phyloP scores from a whole-genome alignment of 2,113 vertebrate genomes.

The Neogobius melanostomus region DNA sequence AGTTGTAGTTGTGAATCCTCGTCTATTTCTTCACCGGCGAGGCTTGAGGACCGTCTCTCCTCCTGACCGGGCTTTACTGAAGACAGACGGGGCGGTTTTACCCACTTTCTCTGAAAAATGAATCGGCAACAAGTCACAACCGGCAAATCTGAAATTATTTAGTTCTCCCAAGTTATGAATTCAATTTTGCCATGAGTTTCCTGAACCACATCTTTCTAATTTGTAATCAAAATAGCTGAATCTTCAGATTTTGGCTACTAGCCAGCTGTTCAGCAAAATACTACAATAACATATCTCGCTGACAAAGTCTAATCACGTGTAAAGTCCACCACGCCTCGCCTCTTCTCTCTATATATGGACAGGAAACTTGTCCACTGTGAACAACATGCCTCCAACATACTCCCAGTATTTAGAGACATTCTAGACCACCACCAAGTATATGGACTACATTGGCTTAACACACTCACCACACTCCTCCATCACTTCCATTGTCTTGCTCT shows the following conservation, averaged over 20 bases:
- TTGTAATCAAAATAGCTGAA: no score
- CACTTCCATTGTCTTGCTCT: conserved; percentile 94
- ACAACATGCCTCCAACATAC: conserved; percentile 25
- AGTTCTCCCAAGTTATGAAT: no score
- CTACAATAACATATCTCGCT: background rate
- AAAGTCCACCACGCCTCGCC: conserved; percentile 21
- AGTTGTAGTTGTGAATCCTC: background rate
- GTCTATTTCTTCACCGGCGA: conserved; percentile 63
- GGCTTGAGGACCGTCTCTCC: conserved; percentile 86
- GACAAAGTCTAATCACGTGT: conserved; percentile 5
- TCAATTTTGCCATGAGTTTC: no score
- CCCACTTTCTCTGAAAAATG: conserved; percentile 83
- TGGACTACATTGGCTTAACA: background rate
- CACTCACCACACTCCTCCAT: conserved; percentile 90
- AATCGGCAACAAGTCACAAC: background rate
- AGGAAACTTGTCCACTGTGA: conserved; percentile 67
- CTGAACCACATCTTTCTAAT: no score
- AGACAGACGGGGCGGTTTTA: conserved; percentile 84
- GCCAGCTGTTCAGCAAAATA: no score
- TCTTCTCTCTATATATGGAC: conserved; percentile 69
- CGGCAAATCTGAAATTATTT: background rate
- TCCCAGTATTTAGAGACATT: conserved; percentile 4
- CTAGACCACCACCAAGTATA: background rate
- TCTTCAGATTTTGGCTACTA: no score
- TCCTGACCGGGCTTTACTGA: conserved; percentile 85